Percentiles rank a stretch among this genome's conserved stretches.
Evolutionary conservation across 2,113 vertebrate species (phyloP).

Genomic region (Chitala chitala): DNA sequence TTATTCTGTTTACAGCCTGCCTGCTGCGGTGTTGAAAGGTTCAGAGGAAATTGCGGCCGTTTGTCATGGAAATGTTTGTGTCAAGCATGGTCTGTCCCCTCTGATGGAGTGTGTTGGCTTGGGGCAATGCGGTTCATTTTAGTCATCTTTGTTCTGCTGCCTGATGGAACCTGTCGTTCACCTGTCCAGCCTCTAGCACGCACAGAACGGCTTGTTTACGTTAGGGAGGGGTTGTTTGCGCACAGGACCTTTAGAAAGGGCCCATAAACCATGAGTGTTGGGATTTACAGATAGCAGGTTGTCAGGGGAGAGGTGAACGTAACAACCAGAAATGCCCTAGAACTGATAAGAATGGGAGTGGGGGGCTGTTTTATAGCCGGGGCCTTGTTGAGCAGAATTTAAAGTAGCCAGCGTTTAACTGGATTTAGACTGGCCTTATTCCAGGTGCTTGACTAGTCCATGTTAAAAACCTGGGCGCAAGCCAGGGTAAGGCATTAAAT

Average conservation of each 20-base stretch:
- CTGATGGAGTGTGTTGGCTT: background rate
- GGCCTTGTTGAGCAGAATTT: background rate
- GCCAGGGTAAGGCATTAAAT: background rate
- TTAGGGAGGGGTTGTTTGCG: background rate
- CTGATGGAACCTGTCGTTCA: background rate
- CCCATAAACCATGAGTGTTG: background rate
- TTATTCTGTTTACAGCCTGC: conserved; percentile 37
- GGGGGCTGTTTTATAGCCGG: background rate
- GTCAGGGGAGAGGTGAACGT: background rate
- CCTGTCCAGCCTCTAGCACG: background rate
- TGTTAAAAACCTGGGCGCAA: background rate
- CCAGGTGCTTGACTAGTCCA: background rate
- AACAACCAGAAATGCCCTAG: background rate
- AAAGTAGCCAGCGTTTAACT: background rate
- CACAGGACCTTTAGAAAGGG: background rate
- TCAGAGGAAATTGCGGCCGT: conserved; percentile 36
- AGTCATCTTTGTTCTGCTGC: background rate
- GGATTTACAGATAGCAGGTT: background rate
- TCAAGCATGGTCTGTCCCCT: background rate
- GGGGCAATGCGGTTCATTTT: background rate
- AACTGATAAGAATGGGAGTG: background rate
- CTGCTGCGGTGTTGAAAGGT: conserved; percentile 24
- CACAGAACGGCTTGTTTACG: background rate
- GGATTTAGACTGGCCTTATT: background rate
- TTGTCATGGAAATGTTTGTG: conserved; percentile 32